Evolutionary conservation across 2,113 vertebrate species (phyloP).

Genomic region (Proterorhinus semilunaris): DNA sequence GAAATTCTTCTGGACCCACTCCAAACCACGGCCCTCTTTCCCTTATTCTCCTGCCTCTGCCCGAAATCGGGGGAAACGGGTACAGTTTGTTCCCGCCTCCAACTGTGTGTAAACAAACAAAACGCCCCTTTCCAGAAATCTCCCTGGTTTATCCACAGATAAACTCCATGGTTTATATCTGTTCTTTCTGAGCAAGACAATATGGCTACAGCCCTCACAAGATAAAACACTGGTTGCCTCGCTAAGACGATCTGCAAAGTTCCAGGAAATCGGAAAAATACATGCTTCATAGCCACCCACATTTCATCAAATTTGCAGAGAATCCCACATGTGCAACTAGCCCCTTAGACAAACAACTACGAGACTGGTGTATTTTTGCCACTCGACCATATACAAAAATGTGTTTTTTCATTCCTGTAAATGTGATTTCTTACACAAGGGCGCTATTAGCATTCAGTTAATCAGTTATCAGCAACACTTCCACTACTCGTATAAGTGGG

Average conservation of each 20-base stretch:
- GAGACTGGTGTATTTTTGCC: conserved; percentile 31
- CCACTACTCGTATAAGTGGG: too few relatives aligned
- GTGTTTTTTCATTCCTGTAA: conserved; percentile 47
- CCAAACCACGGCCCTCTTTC: conserved; percentile 48
- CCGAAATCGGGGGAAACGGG: conserved; percentile 37
- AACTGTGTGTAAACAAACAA: conserved; percentile 55
- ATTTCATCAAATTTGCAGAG: conserved; percentile 49
- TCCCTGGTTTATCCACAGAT: not conserved
- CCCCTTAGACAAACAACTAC: conserved; percentile 57
- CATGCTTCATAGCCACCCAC: conserved; percentile 49
- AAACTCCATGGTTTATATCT: conserved; percentile 1
- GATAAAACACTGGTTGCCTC: not conserved
- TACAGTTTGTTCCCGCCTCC: conserved; percentile 52
- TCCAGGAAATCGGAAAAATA: conserved; percentile 13
- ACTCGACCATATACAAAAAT: conserved; percentile 4
- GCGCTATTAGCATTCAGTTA: not conserved
- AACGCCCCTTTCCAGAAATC: conserved; percentile 40
- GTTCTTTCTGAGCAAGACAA: conserved; percentile 4
- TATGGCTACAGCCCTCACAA: not conserved
- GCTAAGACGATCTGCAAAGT: conserved; percentile 7
- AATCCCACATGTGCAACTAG: conserved; percentile 50
- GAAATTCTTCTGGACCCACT: conserved; percentile 62
- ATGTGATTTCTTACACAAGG: conserved; percentile 35
- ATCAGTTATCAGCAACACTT: too few relatives aligned
- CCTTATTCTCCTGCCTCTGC: conserved; percentile 27